Evolutionary conservation across 2,888 invertebrate genomes (phyloP).

Genomic region (Caenorhabditis zanzibari): DNA sequence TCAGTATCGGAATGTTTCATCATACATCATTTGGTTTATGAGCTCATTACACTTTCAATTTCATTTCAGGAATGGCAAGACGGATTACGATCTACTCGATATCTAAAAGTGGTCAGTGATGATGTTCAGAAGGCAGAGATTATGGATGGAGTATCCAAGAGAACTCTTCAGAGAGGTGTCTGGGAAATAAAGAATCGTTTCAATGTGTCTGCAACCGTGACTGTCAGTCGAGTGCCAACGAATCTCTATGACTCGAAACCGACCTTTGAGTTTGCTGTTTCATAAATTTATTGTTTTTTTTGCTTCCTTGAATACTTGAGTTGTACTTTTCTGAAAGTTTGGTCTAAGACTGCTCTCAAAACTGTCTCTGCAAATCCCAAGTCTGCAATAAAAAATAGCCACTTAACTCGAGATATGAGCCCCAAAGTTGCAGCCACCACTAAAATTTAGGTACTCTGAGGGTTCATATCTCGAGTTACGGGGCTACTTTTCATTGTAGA

Average conservation of each 20-base stretch:
- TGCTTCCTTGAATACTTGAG: no score
- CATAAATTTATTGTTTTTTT: constrained; percentile 30
- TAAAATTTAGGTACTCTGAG: no score
- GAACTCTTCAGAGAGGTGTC: constrained; percentile 57
- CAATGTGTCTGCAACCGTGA: constrained; percentile 53
- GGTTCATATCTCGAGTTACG: no score
- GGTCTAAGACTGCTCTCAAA: no score
- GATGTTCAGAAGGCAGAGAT: constrained; percentile 63
- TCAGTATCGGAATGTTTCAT: no score
- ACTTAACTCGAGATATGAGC: no score
- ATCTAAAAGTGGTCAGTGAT: constrained; percentile 60
- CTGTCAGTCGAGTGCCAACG: constrained; percentile 51
- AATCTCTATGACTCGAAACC: constrained; percentile 62
- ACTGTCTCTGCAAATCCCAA: no score
- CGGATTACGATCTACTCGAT: constrained; percentile 48
- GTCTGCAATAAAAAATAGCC: no score
- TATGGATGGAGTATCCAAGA: constrained; percentile 61
- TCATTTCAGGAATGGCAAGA: constrained; percentile 62
- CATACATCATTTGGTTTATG: neutral
- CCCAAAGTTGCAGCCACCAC: no score
- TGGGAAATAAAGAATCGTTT: constrained; percentile 62
- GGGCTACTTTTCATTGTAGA: no score
- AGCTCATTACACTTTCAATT: neutral
- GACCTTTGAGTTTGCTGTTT: constrained; percentile 54
- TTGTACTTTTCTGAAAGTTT: no score